phyloP scores from a whole-genome alignment of 2,888 invertebrate genomes.

The Macropis europaea region DNA sequence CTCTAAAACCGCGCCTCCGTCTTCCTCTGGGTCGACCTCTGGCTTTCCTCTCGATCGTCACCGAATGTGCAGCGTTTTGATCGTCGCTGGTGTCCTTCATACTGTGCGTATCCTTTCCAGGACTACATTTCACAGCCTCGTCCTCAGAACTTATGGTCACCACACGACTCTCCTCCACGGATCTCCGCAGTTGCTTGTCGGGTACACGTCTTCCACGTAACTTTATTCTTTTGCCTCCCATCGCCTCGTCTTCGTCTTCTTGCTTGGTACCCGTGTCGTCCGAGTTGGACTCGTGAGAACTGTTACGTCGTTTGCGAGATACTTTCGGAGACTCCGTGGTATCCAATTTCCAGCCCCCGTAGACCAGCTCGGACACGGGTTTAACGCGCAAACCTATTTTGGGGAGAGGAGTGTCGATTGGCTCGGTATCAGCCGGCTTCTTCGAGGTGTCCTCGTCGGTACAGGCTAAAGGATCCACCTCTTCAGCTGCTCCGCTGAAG shows the following conservation, averaged over 20 bases:
- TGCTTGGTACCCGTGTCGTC: slow-evolving; percentile 81
- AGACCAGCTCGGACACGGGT: slow-evolving; percentile 72
- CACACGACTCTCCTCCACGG: slow-evolving; percentile 75
- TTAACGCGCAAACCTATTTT: slow-evolving; percentile 71
- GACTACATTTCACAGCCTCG: slow-evolving; percentile 59
- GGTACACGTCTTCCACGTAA: slow-evolving; percentile 69
- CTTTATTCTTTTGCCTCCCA: slow-evolving; percentile 74
- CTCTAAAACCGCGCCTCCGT: slow-evolving; percentile 65
- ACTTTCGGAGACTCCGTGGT: slow-evolving; percentile 57
- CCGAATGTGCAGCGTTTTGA: slow-evolving; percentile 37
- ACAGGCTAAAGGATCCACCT: slow-evolving; percentile 77
- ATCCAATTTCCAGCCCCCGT: slow-evolving; percentile 75
- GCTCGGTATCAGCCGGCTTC: slow-evolving; percentile 20
- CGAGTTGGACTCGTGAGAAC: slow-evolving; percentile 71
- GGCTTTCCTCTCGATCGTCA: slow-evolving; percentile 57
- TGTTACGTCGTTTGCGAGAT: slow-evolving; percentile 73
- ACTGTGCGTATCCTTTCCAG: slow-evolving; percentile 54
- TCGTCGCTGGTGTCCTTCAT: slow-evolving; percentile 62
- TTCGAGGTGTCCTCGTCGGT: slow-evolving; percentile 65
- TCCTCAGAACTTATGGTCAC: slow-evolving; percentile 74
- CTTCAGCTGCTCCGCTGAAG: slow-evolving; percentile 62
- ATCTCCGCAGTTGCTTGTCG: slow-evolving; percentile 72
- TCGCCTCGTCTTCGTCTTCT: slow-evolving; percentile 71
- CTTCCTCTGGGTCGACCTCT: slow-evolving; percentile 62
- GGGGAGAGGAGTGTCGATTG: background rate